Base-by-base conservation (phyloP, 2,888 invertebrate species). In the Tupiocoris notatus region DNA sequence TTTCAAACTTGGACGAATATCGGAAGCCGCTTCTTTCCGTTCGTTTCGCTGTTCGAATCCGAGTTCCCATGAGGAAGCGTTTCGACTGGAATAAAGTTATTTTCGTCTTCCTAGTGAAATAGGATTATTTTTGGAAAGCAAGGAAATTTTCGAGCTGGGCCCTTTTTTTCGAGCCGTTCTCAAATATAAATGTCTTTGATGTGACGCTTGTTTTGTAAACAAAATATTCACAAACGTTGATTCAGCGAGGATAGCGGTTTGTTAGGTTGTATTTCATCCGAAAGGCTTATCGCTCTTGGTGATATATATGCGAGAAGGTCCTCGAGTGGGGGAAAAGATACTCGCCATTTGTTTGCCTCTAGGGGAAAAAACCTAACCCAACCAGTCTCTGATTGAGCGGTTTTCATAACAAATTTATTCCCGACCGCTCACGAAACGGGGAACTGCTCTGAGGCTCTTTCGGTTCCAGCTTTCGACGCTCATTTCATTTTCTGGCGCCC, bases 321-420 rank as follows among this genome's bases (percentile, higher is more conserved):
- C 16, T 39, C 7, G 67, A 54, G n/a, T 39, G 20, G 57, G 67
- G 57, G 67, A 21, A 57, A 22, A 2, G 65, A 67, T 54, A 23
- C 67, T 54, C 21, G 56, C 54, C 18, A 70, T 59, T 58, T 59
- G 70, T 70, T 70, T 70, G 70, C 59, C 70, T 39, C 39, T 39
- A 3, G 39, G 39, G 39, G 21, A 56, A 59, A 67, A 70, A 24
- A 7, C 58, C 39, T 58, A 22, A 22, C 70, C n/a, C 70, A 70
- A 70, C 70, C 70, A 22, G 58, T 23, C 22, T n/a, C 2, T 59
- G 58, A 70, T 70, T 70, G 70, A 70, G 54, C 70, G 70, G 59
- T 59, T 24, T 20, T 59, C 70, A 68, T 58, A 58, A 56, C 70
- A 59, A 21, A 70, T 70, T 25, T 59, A 59, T 59, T 58, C 70